Evolutionary conservation across 1,140 invertebrate species (phyloP), one percentile per base, ranked within the genome.

Genomic region (Aradophagus sp.): DNA sequence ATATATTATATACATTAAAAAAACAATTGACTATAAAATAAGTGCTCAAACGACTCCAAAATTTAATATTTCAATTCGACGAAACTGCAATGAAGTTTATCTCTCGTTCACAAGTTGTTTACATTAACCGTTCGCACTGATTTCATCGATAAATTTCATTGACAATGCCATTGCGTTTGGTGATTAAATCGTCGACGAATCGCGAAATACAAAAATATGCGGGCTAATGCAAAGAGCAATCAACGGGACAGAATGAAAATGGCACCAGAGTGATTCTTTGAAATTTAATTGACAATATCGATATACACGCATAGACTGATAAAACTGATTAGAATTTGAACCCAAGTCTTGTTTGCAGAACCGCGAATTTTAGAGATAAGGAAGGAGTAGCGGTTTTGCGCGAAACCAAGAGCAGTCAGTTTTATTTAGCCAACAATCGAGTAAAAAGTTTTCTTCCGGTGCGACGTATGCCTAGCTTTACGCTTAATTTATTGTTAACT

Each of bases 231-330:
- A n/a, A n/a, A 11, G 16, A 56, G 27, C 27, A 12, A 55, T 62
- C 27, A 47, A 34, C 53, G 34, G 55, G 63, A 69, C 48, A 56
- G 39, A 74, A 55, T 58, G 70, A 66, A 67, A 58, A 69, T 66
- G 61, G 52, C 52, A 61, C 52, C 50, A 65, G 29, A 63, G 17
- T 69, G 69, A 65, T 78, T 77, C 53, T 72, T 68, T 62, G 75
- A 74, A 78, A 81, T 82, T 81, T 82, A 82, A 82, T 82, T 82
- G 79, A 81, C 79, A 76, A 77, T 80, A 80, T 74, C 70, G 53
- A 79, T 79, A 77, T 79, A 76, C 53, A 77, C 74, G 63, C 66
- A 58, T 77, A 78, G 59, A 73, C 45, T 69, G 56, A 78, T 73
- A 78, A 80, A 74, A 76, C 70, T 73, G 34, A 62, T 73, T 72